Conservation (phyloP, 2,888 invertebrate genomes). For the Hydropsyche betteni region DNA sequence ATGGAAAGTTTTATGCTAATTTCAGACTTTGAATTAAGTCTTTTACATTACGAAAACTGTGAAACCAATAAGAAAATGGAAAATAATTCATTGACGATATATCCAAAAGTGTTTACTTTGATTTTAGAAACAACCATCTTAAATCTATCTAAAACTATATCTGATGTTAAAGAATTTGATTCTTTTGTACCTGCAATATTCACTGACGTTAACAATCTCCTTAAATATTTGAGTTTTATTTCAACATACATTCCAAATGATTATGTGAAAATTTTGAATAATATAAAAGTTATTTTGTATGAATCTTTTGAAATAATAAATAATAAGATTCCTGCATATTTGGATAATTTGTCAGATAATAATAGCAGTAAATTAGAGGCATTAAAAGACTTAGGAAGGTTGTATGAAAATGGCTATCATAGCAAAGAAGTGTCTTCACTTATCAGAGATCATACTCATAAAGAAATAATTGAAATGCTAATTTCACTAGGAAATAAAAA, state of each 20-base stretch:
- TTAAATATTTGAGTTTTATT: conserved; percentile 44
- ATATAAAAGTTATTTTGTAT: conserved; percentile 14
- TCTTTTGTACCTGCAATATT: conserved; percentile 21
- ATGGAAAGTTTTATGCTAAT: conserved; percentile 55
- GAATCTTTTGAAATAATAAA: conserved; percentile 37
- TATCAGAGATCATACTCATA: conserved; percentile 40
- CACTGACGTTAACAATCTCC: conserved; percentile 33
- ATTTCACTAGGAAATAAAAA: conserved; percentile 34
- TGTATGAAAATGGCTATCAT: conserved; percentile 40
- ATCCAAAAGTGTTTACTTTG: neutral
- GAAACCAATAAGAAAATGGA: conserved; percentile 33
- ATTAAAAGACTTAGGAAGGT: conserved; percentile 34
- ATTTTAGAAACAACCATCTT: conserved; percentile 29
- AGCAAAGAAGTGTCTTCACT: conserved; percentile 28
- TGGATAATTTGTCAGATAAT: conserved; percentile 20
- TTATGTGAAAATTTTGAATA: conserved; percentile 1
- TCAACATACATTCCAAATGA: conserved; percentile 29
- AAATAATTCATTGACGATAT: conserved; percentile 52
- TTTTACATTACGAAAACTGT: neutral
- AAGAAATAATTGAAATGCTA: conserved; percentile 43
- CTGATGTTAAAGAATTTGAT: conserved; percentile 4
- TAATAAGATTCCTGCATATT: conserved; percentile 25
- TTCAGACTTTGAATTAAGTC: conserved; percentile 58
- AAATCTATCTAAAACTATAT: conserved; percentile 17
- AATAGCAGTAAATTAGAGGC: conserved; percentile 18